These are phyloP conservation scores for Tuberolachnus salignus DNA, from an alignment of 2,888 invertebrate species.

Conservation along the genomic window DNA sequence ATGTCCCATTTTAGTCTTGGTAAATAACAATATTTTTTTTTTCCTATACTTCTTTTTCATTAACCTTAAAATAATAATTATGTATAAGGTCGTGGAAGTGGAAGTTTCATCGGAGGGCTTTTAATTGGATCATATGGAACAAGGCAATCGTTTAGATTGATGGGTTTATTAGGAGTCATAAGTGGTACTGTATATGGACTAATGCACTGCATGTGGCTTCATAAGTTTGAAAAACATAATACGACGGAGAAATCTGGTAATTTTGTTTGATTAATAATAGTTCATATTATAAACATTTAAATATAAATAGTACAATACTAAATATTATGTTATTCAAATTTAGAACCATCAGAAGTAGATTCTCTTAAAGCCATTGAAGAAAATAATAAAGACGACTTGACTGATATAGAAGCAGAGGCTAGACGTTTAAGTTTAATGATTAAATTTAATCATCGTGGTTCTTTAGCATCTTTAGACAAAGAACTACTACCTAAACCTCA, in stretches of 20 bases:
- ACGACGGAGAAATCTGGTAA: conserved; percentile 44
- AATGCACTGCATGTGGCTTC: conserved; percentile 75
- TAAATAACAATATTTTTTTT: conserved; percentile 61
- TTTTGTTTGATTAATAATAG: neutral
- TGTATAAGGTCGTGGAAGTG: conserved; percentile 74
- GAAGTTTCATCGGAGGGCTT: conserved; percentile 80
- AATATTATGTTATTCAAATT: conserved; percentile 2
- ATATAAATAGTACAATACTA: neutral
- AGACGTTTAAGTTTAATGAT: conserved; percentile 77
- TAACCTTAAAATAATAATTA: conserved; percentile 11
- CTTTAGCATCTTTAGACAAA: conserved; percentile 72
- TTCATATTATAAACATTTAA: neutral
- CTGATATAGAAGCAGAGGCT: conserved; percentile 61
- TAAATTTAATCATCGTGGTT: conserved; percentile 77
- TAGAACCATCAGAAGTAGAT: conserved; percentile 46
- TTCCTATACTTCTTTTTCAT: neutral
- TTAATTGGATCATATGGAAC: conserved; percentile 78
- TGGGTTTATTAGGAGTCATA: conserved; percentile 76
- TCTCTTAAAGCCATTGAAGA: conserved; percentile 67
- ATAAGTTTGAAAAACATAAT: conserved; percentile 63
- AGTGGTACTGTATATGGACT: conserved; percentile 75
- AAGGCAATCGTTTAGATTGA: conserved; percentile 77
- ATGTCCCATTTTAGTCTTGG: conserved; percentile 89
- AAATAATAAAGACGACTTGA: conserved; percentile 63
- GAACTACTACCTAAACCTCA: conserved; percentile 56